Percentiles rank a stretch among this genome's conserved stretches.
Evolutionary conservation across 2,113 vertebrate genomes (phyloP).

Genomic region (Otis tarda): DNA sequence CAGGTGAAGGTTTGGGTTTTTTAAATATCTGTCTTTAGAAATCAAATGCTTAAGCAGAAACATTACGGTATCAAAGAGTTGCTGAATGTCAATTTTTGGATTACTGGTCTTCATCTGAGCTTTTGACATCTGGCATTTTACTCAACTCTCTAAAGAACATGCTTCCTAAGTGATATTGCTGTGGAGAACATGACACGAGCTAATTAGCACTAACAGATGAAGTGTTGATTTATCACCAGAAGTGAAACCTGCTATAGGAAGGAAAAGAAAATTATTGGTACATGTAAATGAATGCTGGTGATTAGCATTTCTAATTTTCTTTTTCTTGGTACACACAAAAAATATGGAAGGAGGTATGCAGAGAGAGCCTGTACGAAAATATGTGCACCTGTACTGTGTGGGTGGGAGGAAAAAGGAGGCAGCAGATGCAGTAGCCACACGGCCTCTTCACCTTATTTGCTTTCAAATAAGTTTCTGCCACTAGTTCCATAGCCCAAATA

Average conservation of each 20-base stretch:
- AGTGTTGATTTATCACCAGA: conserved; percentile 19
- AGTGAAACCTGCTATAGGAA: neutral
- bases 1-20: neutral
- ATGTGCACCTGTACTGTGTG: neutral
- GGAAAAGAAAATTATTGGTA: neutral
- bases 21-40: neutral
- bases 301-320: neutral
- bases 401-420: neutral
- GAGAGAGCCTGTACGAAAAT: neutral
- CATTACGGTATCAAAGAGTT: neutral
- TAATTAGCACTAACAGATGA: conserved; percentile 33
- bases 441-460: neutral
- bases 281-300: neutral
- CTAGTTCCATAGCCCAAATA: neutral
- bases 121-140: conserved; percentile 28
- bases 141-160: rapidly evolving
- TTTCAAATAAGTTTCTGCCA: neutral
- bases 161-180: neutral
- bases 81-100: conserved; percentile 4
- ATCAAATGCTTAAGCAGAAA: neutral
- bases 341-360: neutral
- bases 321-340: neutral
- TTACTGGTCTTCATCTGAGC: neutral
- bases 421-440: neutral
- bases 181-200: neutral